Conservation (phyloP, 2,113 vertebrate genomes). For the Peucedramus taeniatus region DNA sequence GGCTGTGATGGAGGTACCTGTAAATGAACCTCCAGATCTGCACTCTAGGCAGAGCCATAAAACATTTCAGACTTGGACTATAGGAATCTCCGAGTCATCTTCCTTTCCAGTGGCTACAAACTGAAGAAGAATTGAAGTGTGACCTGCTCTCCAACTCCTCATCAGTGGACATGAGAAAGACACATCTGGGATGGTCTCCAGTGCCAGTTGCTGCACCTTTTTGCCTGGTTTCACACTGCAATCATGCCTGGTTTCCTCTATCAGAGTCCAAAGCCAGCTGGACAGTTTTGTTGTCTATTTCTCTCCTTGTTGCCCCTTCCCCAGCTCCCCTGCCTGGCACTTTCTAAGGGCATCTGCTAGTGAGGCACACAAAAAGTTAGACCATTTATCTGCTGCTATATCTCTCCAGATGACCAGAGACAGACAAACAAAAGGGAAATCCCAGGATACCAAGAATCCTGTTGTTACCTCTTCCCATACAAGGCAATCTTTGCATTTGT, state of each 20-base stretch:
- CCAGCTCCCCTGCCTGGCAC: not conserved
- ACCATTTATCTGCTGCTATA: not conserved
- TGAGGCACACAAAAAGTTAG: not conserved
- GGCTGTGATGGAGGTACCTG: not conserved
- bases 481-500: not conserved
- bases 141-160: not conserved
- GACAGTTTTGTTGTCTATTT: not conserved
- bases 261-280: not conserved
- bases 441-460: not conserved
- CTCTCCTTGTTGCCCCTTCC: not conserved
- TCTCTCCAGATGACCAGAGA: not conserved
- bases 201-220: not conserved
- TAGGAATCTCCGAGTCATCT: not conserved
- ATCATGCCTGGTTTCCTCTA: not conserved
- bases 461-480: not conserved
- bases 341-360: not conserved
- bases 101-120: not conserved
- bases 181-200: not conserved
- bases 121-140: not conserved
- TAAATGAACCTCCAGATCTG: not conserved
- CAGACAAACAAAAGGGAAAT: not conserved
- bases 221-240: not conserved
- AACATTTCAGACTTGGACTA: not conserved
- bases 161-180: not conserved
- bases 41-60: not conserved